Evolutionary conservation across 2,113 vertebrate species (phyloP).

Genomic region (Antigone vipio): DNA sequence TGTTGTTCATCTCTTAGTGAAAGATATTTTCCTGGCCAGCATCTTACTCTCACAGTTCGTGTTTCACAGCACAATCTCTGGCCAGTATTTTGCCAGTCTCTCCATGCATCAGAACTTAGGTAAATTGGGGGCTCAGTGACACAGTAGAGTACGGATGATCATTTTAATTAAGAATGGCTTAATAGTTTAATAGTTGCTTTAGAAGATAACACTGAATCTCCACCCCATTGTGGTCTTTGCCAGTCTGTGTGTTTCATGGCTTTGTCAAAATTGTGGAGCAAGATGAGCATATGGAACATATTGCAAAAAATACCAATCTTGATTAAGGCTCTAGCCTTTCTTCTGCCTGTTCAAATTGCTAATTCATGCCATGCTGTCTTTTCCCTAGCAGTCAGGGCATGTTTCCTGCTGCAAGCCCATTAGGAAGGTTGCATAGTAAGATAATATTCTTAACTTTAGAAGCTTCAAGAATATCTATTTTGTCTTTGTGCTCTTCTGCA

Average conservation of each 20-base stretch:
- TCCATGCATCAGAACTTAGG: neutral
- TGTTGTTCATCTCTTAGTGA: neutral
- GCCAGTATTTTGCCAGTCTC: neutral
- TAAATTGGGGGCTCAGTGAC: neutral
- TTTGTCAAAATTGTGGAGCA: neutral
- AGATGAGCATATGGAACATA: neutral
- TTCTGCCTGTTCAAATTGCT: neutral
- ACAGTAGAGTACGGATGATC: neutral
- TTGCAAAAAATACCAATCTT: neutral
- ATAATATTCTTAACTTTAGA: neutral
- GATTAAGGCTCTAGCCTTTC: neutral
- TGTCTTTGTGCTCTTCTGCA: neutral
- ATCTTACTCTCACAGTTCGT: neutral
- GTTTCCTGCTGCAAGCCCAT: neutral
- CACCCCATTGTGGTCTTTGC: neutral
- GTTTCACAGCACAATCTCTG: accelerated
- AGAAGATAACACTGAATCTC: neutral
- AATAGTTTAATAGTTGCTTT: neutral
- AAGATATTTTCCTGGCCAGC: neutral
- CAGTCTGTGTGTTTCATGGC: neutral
- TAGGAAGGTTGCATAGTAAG: neutral
- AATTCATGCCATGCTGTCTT: neutral
- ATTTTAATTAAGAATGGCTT: neutral
- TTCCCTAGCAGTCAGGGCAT: neutral
- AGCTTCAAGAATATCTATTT: neutral